Base-by-base conservation (phyloP, 2,113 vertebrate species). In the Pterocles burchelli region DNA sequence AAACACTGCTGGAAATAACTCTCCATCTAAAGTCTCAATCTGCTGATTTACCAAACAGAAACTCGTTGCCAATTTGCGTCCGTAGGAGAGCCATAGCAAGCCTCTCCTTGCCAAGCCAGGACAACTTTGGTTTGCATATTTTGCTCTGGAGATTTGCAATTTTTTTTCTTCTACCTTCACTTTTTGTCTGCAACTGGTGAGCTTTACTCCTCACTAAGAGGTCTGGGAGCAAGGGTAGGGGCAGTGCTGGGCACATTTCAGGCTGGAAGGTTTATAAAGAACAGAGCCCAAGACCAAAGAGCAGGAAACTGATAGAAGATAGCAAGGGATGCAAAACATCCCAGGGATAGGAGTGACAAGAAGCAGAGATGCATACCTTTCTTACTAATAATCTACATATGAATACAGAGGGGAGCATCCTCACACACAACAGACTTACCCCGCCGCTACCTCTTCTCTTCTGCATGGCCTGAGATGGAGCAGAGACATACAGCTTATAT, bases 11-110 rank as follows among this genome's bases (percentile, higher is more conserved):
- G 70, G 75, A 82, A 94, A 95, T 24, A 75, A 49, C 24, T 71
- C 94, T 65, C 91, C 59, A 88, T 89, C 90, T 95, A 88, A 90
- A 88, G 75, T 95, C 90, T 88, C 38, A 78, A 87, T 76, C 93
- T 96, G 86, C 49, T 97, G 93, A 96, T 96, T 93, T 86, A 93
- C 62, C 71, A 46, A 70, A 24, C 36, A 80, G 76, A 93, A 96
- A 90, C 59, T 62, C 41, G 66, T 89, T 91, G 89, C 31, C 12
- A 51, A 57, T 74, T 62, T 52, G 51, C 1, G 3, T 68, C 55
- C 54, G 12, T 26, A 48, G 25, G 26, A 67, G 5, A 81, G 66
- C 29, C 29, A 48, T 3, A 55, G 63, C 38, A 77, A 76, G 25
- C 29, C 2, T 0, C 25, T 45, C 43, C 55, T 67, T 93, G n/a